These are phyloP conservation scores for Pseudorectes ferrugineus DNA, from an alignment of 2,113 vertebrate genomes.

Conservation along the genomic window DNA sequence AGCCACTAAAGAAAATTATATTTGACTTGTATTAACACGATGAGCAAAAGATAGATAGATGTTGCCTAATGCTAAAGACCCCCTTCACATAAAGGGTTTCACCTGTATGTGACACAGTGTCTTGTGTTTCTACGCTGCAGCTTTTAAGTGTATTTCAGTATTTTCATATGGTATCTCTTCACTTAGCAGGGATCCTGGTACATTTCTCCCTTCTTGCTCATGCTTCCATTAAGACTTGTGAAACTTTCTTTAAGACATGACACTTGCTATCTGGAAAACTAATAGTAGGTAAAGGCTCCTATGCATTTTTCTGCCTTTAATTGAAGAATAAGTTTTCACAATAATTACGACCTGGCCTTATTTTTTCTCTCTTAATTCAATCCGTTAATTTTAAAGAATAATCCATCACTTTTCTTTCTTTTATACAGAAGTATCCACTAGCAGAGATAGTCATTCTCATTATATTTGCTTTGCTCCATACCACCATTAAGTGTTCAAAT, in stretches of 20 bases:
- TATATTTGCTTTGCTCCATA: not conserved
- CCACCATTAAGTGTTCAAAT: not conserved
- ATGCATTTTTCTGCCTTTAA: not conserved
- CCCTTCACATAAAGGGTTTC: not conserved
- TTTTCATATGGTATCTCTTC: not conserved
- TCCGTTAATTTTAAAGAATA: not conserved
- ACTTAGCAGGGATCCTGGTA: not conserved
- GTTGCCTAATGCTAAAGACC: not conserved
- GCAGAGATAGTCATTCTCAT: not conserved
- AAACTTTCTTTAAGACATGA: not conserved
- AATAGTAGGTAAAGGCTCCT: not conserved
- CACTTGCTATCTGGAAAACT: not conserved
- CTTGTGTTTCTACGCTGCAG: not conserved
- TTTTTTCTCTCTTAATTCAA: not conserved
- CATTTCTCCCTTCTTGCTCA: not conserved
- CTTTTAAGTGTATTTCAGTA: not conserved
- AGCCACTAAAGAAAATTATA: not conserved
- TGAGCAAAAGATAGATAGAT: not conserved
- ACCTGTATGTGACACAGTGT: not conserved
- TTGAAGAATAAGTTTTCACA: not conserved
- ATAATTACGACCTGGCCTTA: not conserved
- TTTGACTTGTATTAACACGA: not conserved
- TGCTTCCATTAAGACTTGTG: not conserved
- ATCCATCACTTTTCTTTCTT: not conserved
- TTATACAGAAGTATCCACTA: not conserved